Base-by-base conservation (phyloP, 1,140 invertebrate species). In the Mya arenaria region DNA sequence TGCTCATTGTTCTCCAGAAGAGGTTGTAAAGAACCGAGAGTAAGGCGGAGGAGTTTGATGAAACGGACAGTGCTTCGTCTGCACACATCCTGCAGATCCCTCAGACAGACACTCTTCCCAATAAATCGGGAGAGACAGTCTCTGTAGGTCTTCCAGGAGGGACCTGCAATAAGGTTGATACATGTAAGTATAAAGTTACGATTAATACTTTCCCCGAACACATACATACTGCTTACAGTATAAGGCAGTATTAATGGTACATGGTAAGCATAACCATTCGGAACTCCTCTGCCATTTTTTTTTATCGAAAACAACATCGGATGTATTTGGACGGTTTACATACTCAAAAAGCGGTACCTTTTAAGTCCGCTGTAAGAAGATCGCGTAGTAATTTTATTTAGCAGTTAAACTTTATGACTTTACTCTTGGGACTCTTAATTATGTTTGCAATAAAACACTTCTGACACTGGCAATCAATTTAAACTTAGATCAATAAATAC, bases 81-180 rank as follows among this genome's bases (percentile, higher is more conserved):
- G 34, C 30, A 56, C 0, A 82, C 30, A 6, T 48, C 3, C 56
- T 73, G 56, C 56, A 82, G 44, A 1, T 65, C 56, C 13, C 56
- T 37, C n/a, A 73, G 23, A 55, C 68, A 82, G 60, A 37, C n/a
- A 73, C 71, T 82, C 52, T 66, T 72, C 37, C 55, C 52, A n/a
- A 52, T 30, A 36, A 66, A 82, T 37, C 19, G 34, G 5, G 23
- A 13, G 17, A 66, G 13, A 55, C 68, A 73, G 5, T 36, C 58
- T 65, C 79, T 28, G 44, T 74, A 82, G 4, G 13, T 30, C 8
- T 56, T 19, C 68, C 60, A 73, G 52, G 56, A 73, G 36, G 68
- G 68, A 41, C 79, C 79, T 73, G 79, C n/a, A 66, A 56, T 39
- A n/a, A 37, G 19, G 19, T 52, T 52, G 10, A 52, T n/a, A 52